phyloP scores from a whole-genome alignment of 1,140 invertebrate species.

The Psilanteris sp. region DNA sequence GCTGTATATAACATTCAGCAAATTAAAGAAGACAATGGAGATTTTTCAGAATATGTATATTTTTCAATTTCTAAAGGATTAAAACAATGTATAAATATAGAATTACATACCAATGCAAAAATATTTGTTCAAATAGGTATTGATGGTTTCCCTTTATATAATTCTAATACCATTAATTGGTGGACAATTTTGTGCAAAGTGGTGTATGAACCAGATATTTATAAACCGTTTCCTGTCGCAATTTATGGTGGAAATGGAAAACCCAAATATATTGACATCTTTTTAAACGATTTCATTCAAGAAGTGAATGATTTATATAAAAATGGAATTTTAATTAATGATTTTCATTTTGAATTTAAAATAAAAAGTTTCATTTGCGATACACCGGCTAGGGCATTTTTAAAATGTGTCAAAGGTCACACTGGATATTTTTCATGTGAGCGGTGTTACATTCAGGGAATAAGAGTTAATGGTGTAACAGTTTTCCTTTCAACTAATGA shows the following conservation, averaged over 20 bases:
- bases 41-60: background rate
- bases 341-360: constrained; percentile 10
- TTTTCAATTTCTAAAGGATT: background rate
- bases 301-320: constrained; percentile 31
- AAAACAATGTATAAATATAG: background rate
- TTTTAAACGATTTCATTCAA: constrained; percentile 37
- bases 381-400: constrained; percentile 31
- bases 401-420: constrained; percentile 41
- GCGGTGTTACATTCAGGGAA: constrained; percentile 18
- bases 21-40: background rate
- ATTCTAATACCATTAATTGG: background rate
- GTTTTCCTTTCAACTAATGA: background rate
- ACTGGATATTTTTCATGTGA: constrained; percentile 45
- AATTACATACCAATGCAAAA: background rate
- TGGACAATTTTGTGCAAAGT: constrained; percentile 28
- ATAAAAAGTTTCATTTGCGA: constrained; percentile 41
- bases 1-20: background rate
- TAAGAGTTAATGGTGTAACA: constrained; percentile 1
- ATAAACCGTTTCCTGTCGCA: constrained; percentile 1
- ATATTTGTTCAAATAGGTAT: constrained; percentile 10
- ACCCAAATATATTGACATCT: constrained; percentile 13
- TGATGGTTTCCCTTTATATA: constrained; percentile 10
- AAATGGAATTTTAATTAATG: constrained; percentile 23
- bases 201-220: constrained; percentile 5
- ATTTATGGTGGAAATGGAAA: constrained; percentile 22